Conservation (phyloP, 2,888 invertebrate species). For the Amiota communis region DNA sequence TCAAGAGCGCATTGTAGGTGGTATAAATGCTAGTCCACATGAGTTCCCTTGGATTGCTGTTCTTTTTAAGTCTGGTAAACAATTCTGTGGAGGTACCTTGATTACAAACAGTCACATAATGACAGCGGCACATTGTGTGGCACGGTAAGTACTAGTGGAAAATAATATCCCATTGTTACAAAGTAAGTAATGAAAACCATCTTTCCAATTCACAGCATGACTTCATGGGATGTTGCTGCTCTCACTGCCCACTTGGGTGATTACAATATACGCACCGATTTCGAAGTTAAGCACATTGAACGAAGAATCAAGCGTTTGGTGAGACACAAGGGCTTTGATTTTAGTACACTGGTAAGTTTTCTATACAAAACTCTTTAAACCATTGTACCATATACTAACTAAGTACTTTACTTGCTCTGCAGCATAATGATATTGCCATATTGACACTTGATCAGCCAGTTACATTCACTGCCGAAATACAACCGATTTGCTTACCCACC, state of each 20-base stretch:
- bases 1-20: constrained; percentile 89
- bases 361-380: not conserved
- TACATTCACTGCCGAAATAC: constrained; percentile 80
- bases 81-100: constrained; percentile 91
- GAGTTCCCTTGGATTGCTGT: constrained; percentile 92
- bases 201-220: constrained; percentile 79
- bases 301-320: constrained; percentile 87
- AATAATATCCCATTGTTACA: not conserved
- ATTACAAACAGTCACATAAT: constrained; percentile 85
- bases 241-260: constrained; percentile 87
- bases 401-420: constrained; percentile 35
- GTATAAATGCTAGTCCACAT: constrained; percentile 84
- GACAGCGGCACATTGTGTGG: constrained; percentile 91
- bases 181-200: not conserved
- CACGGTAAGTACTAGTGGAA: constrained; percentile 80
- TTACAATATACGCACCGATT: constrained; percentile 84
- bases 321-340: constrained; percentile 88
- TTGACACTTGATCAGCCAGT: constrained; percentile 86
- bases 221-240: constrained; percentile 89
- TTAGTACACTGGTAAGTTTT: constrained; percentile 81
- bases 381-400: no score
- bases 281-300: constrained; percentile 84
- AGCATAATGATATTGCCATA: constrained; percentile 90
- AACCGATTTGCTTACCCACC: constrained; percentile 86
- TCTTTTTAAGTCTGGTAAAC: constrained; percentile 86